These are phyloP conservation scores for Gambelia wislizenii DNA, from an alignment of 2,797 vertebrate genomes.

Conservation along the genomic window DNA sequence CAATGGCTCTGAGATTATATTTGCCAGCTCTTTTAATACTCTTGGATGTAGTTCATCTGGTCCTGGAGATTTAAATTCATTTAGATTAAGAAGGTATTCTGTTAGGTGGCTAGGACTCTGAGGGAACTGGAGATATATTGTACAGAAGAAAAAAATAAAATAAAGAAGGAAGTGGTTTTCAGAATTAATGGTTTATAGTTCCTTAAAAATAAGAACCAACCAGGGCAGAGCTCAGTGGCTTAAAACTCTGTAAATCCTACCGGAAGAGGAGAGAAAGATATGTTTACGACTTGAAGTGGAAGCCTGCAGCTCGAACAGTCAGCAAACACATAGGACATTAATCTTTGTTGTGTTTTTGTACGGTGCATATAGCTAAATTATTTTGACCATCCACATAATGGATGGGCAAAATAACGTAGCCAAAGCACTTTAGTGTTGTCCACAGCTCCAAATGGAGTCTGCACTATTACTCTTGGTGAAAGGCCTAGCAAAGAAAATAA, in stretches of 20 bases:
- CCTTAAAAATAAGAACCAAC: not conserved
- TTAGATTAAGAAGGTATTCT: no score
- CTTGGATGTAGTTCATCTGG: no score
- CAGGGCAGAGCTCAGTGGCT: not conserved
- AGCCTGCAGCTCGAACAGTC: slow-evolving; percentile 12
- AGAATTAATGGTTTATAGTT: not conserved
- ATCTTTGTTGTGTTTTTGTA: slow-evolving; percentile 30
- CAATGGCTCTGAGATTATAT: no score
- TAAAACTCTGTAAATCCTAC: slow-evolving; percentile 22
- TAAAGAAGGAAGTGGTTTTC: not conserved
- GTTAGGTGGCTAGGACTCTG: not conserved
- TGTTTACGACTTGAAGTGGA: not conserved
- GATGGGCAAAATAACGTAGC: slow-evolving; percentile 1
- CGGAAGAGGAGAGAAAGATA: not conserved
- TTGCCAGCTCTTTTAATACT: no score
- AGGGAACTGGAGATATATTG: not conserved
- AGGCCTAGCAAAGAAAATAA: slow-evolving; percentile 11
- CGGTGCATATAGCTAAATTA: slow-evolving; percentile 3
- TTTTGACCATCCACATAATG: not conserved
- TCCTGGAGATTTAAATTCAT: no score
- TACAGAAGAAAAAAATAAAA: not conserved
- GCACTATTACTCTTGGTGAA: slow-evolving; percentile 12
- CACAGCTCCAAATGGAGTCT: not conserved
- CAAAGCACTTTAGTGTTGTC: not conserved
- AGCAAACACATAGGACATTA: slow-evolving; percentile 17